These are phyloP conservation scores for Sinonovacula constricta DNA, from an alignment of 1,140 invertebrate species.

Conservation along the genomic window DNA sequence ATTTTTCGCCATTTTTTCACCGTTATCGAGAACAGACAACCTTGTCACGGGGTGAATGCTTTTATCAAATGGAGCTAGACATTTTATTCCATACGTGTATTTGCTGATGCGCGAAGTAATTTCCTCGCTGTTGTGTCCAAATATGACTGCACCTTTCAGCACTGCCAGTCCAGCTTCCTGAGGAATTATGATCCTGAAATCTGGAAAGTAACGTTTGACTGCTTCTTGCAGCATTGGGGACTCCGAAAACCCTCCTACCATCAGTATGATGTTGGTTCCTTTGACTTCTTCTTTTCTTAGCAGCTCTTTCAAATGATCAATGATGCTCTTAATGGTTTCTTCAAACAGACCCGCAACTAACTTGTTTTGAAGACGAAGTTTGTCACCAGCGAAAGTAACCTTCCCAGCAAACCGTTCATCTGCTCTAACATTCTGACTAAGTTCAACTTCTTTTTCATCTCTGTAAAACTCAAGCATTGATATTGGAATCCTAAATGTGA, in stretches of 20 bases:
- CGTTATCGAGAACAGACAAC: slow-evolving; percentile 65
- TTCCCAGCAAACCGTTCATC: slow-evolving; percentile 4
- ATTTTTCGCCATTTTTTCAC: slow-evolving; percentile 78
- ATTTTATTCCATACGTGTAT: slow-evolving; percentile 53
- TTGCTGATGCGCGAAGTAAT: slow-evolving; percentile 46
- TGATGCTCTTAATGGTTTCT: not conserved
- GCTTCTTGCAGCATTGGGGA: slow-evolving; percentile 50
- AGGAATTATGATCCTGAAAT: slow-evolving; percentile 41
- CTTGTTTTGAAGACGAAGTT: slow-evolving; percentile 4
- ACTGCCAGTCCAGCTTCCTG: slow-evolving; percentile 52
- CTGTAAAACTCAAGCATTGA: not conserved
- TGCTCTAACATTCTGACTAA: not conserved
- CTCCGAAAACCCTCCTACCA: slow-evolving; percentile 62
- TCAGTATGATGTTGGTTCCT: slow-evolving; percentile 42
- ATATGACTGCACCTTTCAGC: no score
- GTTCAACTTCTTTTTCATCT: not conserved
- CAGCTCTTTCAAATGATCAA: not conserved
- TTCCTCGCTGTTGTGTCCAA: slow-evolving; percentile 21
- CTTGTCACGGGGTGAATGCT: slow-evolving; percentile 75
- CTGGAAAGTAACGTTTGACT: slow-evolving; percentile 30
- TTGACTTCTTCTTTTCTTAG: not conserved
- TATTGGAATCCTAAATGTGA: slow-evolving; percentile 17
- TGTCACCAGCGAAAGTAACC: slow-evolving; percentile 13
- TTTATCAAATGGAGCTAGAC: slow-evolving; percentile 8
- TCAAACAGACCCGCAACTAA: slow-evolving; percentile 3